Percentiles rank a stretch among this genome's conserved stretches.
These are phyloP conservation scores for Gastrophryne carolinensis DNA, from an alignment of 2,797 vertebrate species.

Conservation along the genomic window DNA sequence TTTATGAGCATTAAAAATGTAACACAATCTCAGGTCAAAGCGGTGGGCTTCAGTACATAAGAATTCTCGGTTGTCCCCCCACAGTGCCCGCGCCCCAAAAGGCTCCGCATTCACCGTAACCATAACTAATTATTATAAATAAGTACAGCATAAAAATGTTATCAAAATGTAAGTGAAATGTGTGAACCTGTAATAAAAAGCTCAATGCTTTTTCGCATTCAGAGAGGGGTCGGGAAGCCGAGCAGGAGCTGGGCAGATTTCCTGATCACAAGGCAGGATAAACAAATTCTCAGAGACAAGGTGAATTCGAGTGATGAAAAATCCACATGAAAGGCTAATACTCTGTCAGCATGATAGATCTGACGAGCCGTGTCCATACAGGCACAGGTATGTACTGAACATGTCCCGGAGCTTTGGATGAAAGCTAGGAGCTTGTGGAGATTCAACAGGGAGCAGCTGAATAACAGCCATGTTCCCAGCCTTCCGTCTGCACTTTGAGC, in stretches of 20 bases:
- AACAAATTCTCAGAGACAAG: constrained; percentile 45
- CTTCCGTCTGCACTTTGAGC: background rate
- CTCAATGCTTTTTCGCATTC: background rate
- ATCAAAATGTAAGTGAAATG: background rate
- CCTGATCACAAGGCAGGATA: constrained; percentile 39
- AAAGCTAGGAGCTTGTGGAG: constrained; percentile 24
- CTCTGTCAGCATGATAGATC: constrained; percentile 52
- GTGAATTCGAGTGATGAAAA: constrained; percentile 52
- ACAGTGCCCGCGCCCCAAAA: too few species aligned
- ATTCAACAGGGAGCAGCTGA: background rate
- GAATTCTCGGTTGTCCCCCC: too few species aligned
- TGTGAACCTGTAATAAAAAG: background rate
- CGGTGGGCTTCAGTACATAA: too few species aligned
- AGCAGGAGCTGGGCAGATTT: constrained; percentile 2
- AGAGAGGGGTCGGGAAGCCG: background rate
- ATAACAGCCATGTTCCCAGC: background rate
- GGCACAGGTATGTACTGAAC: constrained; percentile 50
- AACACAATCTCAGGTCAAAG: too few species aligned
- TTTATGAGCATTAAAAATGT: too few species aligned
- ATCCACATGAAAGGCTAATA: constrained; percentile 43
- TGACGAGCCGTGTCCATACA: constrained; percentile 46
- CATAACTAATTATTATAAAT: background rate
- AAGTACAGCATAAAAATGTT: too few species aligned
- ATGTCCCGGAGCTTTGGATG: constrained; percentile 50
- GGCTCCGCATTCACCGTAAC: background rate